phyloP scores from a whole-genome alignment of 2,113 vertebrate species.

The Galbula dea region DNA sequence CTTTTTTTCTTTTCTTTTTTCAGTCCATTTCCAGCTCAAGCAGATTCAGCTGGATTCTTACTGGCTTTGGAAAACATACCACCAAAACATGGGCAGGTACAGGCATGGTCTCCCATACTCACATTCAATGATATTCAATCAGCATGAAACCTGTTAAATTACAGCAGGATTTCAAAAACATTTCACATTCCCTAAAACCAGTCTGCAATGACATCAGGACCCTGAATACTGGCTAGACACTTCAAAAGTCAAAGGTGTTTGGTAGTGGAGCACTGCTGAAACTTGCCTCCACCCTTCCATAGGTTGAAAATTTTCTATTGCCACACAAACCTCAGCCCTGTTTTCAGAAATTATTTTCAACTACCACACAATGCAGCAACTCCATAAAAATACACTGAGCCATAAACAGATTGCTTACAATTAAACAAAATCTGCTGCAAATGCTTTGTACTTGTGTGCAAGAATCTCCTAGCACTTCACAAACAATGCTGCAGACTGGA shows the following conservation, averaged over 20 bases:
- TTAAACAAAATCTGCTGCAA: not conserved
- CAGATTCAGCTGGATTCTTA: not conserved
- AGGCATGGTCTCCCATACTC: not conserved
- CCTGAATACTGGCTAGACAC: not conserved
- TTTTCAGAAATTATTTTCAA: not conserved
- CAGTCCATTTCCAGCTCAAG: not conserved
- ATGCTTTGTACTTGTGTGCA: fast-evolving
- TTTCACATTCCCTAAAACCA: not conserved
- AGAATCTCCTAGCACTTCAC: not conserved
- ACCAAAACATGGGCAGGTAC: not conserved
- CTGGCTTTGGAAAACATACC: not conserved
- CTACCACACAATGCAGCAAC: not conserved
- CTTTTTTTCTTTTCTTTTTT: not conserved
- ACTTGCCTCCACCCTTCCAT: not conserved
- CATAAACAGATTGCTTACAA: not conserved
- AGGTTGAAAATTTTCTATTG: not conserved
- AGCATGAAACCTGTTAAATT: not conserved
- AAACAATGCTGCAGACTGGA: not conserved
- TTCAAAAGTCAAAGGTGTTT: not conserved
- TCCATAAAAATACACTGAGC: not conserved
- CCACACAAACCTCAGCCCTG: not conserved
- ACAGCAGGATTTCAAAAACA: not conserved
- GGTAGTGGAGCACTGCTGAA: not conserved
- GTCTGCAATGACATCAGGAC: not conserved
- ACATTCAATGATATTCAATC: not conserved